Percentiles rank a stretch among this genome's conserved stretches.
phyloP scores from a whole-genome alignment of 2,797 vertebrate genomes.

The Crenichthys baileyi region DNA sequence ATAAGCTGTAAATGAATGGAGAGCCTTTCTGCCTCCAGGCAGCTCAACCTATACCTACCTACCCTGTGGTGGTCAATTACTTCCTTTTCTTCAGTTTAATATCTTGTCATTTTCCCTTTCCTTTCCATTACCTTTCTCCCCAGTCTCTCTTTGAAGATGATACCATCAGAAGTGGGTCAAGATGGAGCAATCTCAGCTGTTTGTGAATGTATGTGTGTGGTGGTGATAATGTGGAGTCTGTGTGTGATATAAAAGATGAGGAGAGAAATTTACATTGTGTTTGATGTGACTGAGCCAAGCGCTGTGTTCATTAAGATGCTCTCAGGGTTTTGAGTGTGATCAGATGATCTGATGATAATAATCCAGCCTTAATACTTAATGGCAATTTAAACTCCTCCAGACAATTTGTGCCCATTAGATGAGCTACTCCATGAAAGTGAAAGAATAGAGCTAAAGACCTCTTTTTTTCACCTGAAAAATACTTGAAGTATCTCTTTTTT shows the following conservation, averaged over 20 bases:
- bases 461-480: slow-evolving; percentile 39
- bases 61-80: slow-evolving; percentile 51
- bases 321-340: slow-evolving; percentile 52
- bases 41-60: slow-evolving; percentile 41
- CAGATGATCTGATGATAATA: slow-evolving; percentile 67
- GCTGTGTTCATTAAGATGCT: slow-evolving; percentile 67
- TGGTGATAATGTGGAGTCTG: slow-evolving; percentile 27
- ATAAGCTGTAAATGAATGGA: slow-evolving; percentile 68
- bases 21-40: slow-evolving; percentile 57
- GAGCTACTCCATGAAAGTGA: slow-evolving; percentile 47
- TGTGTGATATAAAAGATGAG: slow-evolving; percentile 19
- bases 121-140: slow-evolving; percentile 32
- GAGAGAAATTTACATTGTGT: slow-evolving; percentile 54
- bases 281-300: slow-evolving; percentile 61
- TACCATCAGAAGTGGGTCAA: slow-evolving; percentile 73
- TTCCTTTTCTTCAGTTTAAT: slow-evolving; percentile 57
- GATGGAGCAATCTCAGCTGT: slow-evolving; percentile 72
- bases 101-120: slow-evolving; percentile 25
- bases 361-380: slow-evolving; percentile 60
- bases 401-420: slow-evolving; percentile 63
- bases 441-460: slow-evolving; percentile 46
- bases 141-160: slow-evolving; percentile 61
- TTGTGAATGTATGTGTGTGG: slow-evolving; percentile 62
- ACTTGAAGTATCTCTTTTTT: slow-evolving; percentile 20
- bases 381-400: slow-evolving; percentile 66